Base-by-base conservation (phyloP, 2,888 invertebrate species). In the Portevinia maculata region DNA sequence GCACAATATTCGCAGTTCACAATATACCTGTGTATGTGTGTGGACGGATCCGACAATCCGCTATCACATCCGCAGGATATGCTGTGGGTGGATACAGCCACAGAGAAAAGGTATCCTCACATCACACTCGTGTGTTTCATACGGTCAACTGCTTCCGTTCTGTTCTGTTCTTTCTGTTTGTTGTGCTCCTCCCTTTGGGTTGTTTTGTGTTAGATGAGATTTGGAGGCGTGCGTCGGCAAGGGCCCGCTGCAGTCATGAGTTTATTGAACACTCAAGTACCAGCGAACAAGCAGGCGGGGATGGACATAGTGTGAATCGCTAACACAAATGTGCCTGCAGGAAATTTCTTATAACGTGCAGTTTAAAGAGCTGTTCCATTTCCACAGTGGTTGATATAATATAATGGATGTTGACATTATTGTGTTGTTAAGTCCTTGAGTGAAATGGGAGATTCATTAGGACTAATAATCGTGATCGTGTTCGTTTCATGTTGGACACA, bases 321-420 rank as follows among this genome's bases (percentile, higher is more conserved):
- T 59, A 52, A 39, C 69, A 76, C 59, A 76, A 65, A 70, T 76
- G 75, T 76, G 76, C 81, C 65, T 62, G 83, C 65, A 73, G 76
- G 73, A 76, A 83, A 76, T 76, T 76, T 67, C 76, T 76, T 76
- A 76, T 73, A 83, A 67, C 76, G 67, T 83, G 76, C 76, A 83
- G 76, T 83, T 83, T 83, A 83, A 83, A 83, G 76, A 76, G 83
- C 83, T 76, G 71, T 83, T 83, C n/a, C n/a, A 83, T 71, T 76
- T 83, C 50, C 71, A 76, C 71, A 76, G 83, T 46, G 76, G 67
- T 83, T 83, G 76, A 76, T 83, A 76, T 76, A 83, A 76, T 83
- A 76, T 76, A 83, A 83, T 83, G 67, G 76, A 73, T 76, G 83
- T 83, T 83, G 83, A 83, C 83, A 71, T 83, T 83, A 83, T 83